Conservation (phyloP, 2,888 invertebrate species). For the Eugnorisma glareosa region DNA sequence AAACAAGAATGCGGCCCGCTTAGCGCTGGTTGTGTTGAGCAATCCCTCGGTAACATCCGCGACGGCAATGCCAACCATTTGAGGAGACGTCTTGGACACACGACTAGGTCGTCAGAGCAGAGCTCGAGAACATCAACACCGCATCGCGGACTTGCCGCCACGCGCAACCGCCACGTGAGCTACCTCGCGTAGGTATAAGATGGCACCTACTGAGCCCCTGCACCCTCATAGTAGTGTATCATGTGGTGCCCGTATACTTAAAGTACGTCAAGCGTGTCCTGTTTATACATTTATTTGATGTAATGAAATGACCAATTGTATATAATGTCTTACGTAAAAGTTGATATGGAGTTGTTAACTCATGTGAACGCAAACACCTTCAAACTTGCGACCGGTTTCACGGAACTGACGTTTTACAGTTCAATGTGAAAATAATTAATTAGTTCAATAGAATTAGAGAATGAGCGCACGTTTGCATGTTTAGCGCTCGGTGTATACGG, state of each 20-base stretch:
- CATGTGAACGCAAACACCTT: constrained; percentile 49
- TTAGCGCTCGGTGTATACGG: background rate
- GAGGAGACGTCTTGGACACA: background rate
- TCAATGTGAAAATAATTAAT: constrained; percentile 42
- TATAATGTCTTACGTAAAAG: constrained; percentile 5
- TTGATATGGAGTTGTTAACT: constrained; percentile 14
- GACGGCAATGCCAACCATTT: background rate
- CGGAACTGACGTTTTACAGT: constrained; percentile 11
- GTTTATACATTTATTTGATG: background rate
- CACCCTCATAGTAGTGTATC: background rate
- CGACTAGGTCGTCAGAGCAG: background rate
- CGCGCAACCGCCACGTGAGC: background rate
- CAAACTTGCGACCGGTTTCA: constrained; percentile 6
- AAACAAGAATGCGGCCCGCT: background rate
- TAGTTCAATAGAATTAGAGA: constrained; percentile 3
- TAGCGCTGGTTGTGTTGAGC: background rate
- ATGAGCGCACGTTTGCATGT: background rate
- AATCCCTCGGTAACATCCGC: background rate
- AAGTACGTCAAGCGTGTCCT: background rate
- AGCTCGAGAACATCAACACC: background rate
- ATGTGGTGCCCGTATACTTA: background rate
- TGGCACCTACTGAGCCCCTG: background rate
- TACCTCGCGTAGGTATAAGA: background rate
- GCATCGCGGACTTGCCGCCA: background rate
- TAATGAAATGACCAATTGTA: background rate